These are phyloP conservation scores for Diogma glabrata DNA, from an alignment of 2,888 invertebrate genomes.

Conservation along the genomic window DNA sequence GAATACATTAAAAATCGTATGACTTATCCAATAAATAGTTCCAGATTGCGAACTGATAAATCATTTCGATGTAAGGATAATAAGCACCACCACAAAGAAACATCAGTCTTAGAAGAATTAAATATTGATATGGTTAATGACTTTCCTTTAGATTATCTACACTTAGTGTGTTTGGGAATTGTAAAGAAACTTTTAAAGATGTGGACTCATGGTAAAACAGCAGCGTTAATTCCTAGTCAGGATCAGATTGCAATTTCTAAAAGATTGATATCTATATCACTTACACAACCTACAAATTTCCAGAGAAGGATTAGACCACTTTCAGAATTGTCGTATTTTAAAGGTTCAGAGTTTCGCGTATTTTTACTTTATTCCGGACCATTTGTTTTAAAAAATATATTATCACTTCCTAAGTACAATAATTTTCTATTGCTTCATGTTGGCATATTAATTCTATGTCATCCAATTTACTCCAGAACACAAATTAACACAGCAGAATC, in stretches of 20 bases:
- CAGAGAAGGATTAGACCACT: not conserved
- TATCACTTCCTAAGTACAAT: not conserved
- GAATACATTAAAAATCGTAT: not conserved
- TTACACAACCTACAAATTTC: constrained; percentile 7
- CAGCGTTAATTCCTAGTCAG: not conserved
- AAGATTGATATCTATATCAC: not conserved
- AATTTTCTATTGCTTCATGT: constrained; percentile 1
- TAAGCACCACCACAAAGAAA: constrained; percentile 6
- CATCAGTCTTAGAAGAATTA: not conserved
- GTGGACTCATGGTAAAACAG: not conserved
- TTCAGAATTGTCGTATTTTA: not conserved
- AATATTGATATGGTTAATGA: constrained; percentile 1
- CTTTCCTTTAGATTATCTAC: constrained; percentile 5
- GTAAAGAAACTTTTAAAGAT: constrained; percentile 1
- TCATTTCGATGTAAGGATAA: not conserved
- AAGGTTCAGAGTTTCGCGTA: constrained; percentile 1
- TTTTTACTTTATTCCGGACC: too few species aligned
- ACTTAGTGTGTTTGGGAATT: constrained; percentile 4
- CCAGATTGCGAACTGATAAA: constrained; percentile 5
- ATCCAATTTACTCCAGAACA: not conserved
- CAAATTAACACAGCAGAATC: not conserved
- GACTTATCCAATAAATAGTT: not conserved
- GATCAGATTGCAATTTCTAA: not conserved
- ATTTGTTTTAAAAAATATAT: constrained; percentile 2
- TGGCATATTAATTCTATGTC: not conserved